Conservation (phyloP, 2,113 vertebrate genomes). For the Pseudopipra pipra region DNA sequence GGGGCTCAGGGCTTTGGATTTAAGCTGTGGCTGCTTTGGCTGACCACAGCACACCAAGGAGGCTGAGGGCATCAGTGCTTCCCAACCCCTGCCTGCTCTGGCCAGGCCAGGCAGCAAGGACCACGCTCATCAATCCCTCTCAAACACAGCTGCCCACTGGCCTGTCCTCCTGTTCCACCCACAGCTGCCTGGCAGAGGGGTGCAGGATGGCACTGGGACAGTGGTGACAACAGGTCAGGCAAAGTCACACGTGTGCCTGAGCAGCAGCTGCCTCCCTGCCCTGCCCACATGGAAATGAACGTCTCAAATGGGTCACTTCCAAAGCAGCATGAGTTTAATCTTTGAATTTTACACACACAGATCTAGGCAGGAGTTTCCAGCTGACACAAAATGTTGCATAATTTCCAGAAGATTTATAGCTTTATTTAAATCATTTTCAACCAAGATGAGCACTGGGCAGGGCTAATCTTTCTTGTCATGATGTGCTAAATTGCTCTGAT, state of each 20-base stretch:
- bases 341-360: constrained; percentile 15
- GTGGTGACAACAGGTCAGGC: background rate
- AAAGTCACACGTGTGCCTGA: background rate
- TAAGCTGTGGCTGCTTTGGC: background rate
- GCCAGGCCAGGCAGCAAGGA: background rate
- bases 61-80: background rate
- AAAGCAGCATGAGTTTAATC: background rate
- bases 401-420: constrained; percentile 72
- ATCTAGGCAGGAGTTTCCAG: constrained; percentile 38
- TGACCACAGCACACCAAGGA: background rate
- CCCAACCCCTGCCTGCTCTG: background rate
- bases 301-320: background rate
- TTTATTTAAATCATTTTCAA: constrained; percentile 75
- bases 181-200: background rate
- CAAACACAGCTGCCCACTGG: accelerated
- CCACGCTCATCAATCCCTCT: background rate
- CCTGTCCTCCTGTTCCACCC: background rate
- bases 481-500: constrained; percentile 73
- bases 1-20: background rate
- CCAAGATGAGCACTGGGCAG: constrained; percentile 69
- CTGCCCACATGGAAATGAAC: background rate
- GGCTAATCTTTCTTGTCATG: constrained; percentile 73
- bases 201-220: background rate
- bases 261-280: background rate
- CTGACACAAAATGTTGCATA: constrained; percentile 65